Base-by-base conservation (phyloP, 2,888 invertebrate genomes). In the Thereva unica region DNA sequence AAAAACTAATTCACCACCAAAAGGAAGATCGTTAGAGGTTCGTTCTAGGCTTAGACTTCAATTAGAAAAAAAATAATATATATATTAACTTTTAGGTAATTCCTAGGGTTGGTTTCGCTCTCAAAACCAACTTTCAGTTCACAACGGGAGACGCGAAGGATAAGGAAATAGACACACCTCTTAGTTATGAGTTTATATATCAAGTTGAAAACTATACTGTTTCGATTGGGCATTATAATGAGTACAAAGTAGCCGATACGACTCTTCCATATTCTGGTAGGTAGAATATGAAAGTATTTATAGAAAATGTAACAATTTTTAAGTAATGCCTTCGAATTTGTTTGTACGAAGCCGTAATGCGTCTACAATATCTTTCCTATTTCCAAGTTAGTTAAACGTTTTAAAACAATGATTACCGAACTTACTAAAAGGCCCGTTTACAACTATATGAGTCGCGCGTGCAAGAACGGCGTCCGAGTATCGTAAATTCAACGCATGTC, bases 181-280 rank as follows among this genome's bases (percentile, higher is more conserved):
- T 47, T 10, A 10, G 38, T 47, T 59, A 59, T 38, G 59, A 59
- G 38, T 59, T 59, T 59, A 47, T 59, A 12, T 59, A 59, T 12
- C 38, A 38, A 59, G n/a, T 59, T 1, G 8, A 59, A 10, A 59
- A 59, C 38, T 47, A 38, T 7, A 59, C 59, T 7, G n/a, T 59
- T 12, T 47, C 47, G 12, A 12, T 59, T 37, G 59, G 59, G 8
- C 37, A 6, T 38, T 59, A 10, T 47, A 47, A 59, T 38, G 59
- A 59, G 5, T 59, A 59, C 37, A n/a, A 49, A 10, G 40, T 12
- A 9, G 47, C 47, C 9, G 59, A 59, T 38, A 59, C 59, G 8
- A 12, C 49, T 4, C 23, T 59, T 12, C 59, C 59, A 4, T 59
- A 47, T 59, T 59, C 59, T 47, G 38, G 59, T 59, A 47, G 49